Evolutionary conservation across 2,888 invertebrate species (phyloP).

Genomic region (Drosophila nr. perissopoda): DNA sequence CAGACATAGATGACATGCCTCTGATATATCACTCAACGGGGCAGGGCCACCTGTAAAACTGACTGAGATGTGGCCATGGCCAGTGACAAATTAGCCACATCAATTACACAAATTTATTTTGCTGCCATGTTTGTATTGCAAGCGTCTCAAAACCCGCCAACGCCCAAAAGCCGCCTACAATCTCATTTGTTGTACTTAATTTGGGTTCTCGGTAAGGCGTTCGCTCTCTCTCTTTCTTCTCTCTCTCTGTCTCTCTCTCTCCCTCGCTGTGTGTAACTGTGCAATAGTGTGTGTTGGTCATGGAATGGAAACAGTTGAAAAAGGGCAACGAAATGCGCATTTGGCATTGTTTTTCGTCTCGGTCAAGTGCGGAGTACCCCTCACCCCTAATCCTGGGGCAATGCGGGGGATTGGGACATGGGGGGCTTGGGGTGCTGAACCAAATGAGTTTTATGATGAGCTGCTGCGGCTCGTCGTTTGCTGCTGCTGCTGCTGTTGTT

Average conservation of each 20-base stretch:
- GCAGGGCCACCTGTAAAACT: conserved; percentile 72
- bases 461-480: conserved; percentile 63
- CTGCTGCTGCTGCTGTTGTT: conserved; percentile 55
- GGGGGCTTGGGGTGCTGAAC: conserved; percentile 42
- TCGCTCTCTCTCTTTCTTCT: not conserved
- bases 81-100: conserved; percentile 81
- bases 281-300: conserved; percentile 37
- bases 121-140: conserved; percentile 62
- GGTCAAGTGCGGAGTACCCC: conserved; percentile 46
- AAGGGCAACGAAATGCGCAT: conserved; percentile 68
- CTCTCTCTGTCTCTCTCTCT: conserved; percentile 9
- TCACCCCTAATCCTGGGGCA: not conserved
- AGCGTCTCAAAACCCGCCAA: conserved; percentile 22
- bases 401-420: not conserved
- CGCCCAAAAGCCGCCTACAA: conserved; percentile 56
- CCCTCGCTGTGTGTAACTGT: not conserved
- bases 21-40: conserved; percentile 70
- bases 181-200: conserved; percentile 81
- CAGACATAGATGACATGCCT: conserved; percentile 38
- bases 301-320: conserved; percentile 53
- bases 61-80: conserved; percentile 67
- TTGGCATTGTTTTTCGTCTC: conserved; percentile 57
- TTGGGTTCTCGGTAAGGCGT: conserved; percentile 39
- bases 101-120: conserved; percentile 80
- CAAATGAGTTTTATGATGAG: conserved; percentile 79